phyloP scores from a whole-genome alignment of 1,140 invertebrate species.

The Drosophila trapezifrons region DNA sequence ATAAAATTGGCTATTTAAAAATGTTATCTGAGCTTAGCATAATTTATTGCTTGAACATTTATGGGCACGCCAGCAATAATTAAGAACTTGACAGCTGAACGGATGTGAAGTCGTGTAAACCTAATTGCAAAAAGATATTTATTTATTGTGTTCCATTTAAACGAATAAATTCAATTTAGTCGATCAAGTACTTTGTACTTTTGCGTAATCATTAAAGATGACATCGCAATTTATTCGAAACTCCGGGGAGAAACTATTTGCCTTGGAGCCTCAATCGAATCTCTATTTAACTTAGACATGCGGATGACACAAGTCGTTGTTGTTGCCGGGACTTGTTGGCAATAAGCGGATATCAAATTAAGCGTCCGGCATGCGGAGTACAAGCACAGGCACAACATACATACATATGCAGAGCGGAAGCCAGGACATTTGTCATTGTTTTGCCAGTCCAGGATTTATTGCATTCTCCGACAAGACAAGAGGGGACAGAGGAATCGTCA shows the following conservation, averaged over 20 bases:
- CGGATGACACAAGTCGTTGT: conserved; percentile 42
- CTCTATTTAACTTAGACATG: conserved; percentile 44
- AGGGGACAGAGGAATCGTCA: background rate
- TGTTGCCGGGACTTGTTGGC: conserved; percentile 15
- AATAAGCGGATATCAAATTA: conserved; percentile 70
- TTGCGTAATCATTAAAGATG: conserved; percentile 8
- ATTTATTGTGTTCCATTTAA: background rate
- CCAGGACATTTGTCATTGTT: conserved; percentile 74
- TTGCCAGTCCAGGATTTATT: conserved; percentile 77
- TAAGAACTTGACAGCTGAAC: conserved; percentile 26
- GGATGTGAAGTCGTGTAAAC: conserved; percentile 26
- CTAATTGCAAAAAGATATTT: conserved; percentile 32
- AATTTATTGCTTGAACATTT: conserved; percentile 31
- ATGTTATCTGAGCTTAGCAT: conserved; percentile 11
- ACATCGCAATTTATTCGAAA: background rate
- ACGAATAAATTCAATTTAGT: background rate
- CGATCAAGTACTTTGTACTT: background rate
- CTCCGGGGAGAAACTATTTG: background rate
- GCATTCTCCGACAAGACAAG: conserved; percentile 52
- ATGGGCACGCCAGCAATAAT: conserved; percentile 13
- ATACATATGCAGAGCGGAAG: conserved; percentile 37
- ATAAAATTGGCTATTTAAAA: background rate
- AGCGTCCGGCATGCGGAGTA: conserved; percentile 59
- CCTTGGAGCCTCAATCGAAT: conserved; percentile 41
- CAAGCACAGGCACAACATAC: conserved; percentile 52